Base-by-base conservation (phyloP, 1,140 invertebrate genomes). In the Cydia pomonella region DNA sequence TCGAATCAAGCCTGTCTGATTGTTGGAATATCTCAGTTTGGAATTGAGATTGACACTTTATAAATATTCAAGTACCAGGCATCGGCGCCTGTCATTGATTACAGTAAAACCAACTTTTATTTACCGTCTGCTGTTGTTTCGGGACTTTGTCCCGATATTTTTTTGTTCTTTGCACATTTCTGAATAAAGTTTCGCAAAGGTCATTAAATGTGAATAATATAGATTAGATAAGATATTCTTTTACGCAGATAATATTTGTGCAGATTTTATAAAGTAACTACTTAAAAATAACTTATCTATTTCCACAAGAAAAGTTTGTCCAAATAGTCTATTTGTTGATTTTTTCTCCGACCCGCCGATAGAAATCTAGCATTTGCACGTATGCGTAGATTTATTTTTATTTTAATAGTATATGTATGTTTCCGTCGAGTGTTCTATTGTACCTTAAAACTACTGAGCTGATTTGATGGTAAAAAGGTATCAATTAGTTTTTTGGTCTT, bases 11-110 rank as follows among this genome's bases (percentile, higher is more conserved):
- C 27, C 29, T 69, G n/a, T 38, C 64, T 41, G 64, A 69, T 69
- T 69, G 64, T 69, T 38, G 29, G 64, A 69, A 69, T 33, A 66
- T 69, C 64, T 69, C 64, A 27, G 23, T 69, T 18, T 18, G 64
- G 64, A 69, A 69, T 69, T 69, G 64, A 69, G 64, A 69, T 69
- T 69, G 64, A 69, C 33, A 69, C 64, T 69, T 69, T 69, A 69
- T 69, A 69, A 69, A 69, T 69, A 69, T 69, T 69, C 64, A 69
- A 69, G 64, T 18, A 41, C 18, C 27, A 10, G 27, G n/a, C 64
- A 33, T 18, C 64, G 29, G n/a, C n/a, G 64, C 64, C 64, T 69
- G 64, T 69, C 33, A 69, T 38, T 69, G 64, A 69, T 69, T 69
- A 69, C 27, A 69, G 64, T 69, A 69, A 69, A 69, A 69, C 27